These are phyloP conservation scores for Chinchilla lanigera DNA, from an alignment of 2,113 vertebrate genomes.

Conservation along the genomic window DNA sequence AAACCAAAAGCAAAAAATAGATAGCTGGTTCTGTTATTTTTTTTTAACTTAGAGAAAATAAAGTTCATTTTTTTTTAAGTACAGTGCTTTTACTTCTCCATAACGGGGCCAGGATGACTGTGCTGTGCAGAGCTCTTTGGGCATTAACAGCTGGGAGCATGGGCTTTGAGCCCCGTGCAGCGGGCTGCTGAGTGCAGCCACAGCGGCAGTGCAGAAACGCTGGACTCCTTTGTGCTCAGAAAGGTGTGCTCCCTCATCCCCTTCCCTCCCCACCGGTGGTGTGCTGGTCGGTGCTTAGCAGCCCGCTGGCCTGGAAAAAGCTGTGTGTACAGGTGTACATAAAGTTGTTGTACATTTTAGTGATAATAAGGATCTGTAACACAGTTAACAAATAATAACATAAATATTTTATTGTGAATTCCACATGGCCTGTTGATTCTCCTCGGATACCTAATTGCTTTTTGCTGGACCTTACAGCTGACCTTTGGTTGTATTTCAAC, in stretches of 20 bases:
- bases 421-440: background rate
- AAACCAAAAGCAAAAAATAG: constrained; percentile 79
- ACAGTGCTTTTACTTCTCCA: constrained; percentile 76
- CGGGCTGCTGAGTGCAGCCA: background rate
- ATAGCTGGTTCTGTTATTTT: constrained; percentile 79
- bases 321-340: background rate
- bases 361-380: constrained; percentile 24
- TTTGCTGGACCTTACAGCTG: constrained; percentile 8
- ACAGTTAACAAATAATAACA: constrained; percentile 17
- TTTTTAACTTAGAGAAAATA: constrained; percentile 80
- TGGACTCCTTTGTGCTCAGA: background rate
- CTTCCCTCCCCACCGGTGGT: background rate
- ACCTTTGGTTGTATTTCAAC: background rate
- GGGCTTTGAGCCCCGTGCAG: background rate
- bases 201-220: background rate
- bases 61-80: constrained; percentile 80
- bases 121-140: background rate
- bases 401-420: background rate
- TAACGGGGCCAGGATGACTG: background rate
- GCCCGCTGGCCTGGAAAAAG: background rate
- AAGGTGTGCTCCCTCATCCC: background rate
- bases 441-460: background rate
- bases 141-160: background rate
- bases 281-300: background rate
- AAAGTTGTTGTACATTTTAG: background rate